Conservation (phyloP, 1,140 invertebrate species). For the Tribolium castaneum region DNA sequence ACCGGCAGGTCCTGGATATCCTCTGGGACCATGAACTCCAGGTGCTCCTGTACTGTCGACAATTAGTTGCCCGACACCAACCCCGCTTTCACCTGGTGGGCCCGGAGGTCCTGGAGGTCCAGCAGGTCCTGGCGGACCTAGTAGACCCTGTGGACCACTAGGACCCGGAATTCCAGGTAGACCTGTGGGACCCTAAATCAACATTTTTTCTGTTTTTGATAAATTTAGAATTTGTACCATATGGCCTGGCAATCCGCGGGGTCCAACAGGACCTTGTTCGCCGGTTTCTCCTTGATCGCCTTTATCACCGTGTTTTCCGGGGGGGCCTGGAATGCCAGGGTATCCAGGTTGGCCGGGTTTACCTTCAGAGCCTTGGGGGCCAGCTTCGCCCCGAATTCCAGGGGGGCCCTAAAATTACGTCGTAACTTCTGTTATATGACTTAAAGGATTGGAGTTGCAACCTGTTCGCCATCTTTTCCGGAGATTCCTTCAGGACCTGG, state of each 20-base stretch:
- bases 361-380: constrained; percentile 64
- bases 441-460: constrained; percentile 27
- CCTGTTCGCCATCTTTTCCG: constrained; percentile 56
- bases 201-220: background rate
- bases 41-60: constrained; percentile 50
- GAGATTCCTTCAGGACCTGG: constrained; percentile 64
- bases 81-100: constrained; percentile 53
- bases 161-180: constrained; percentile 58
- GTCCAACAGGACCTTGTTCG: constrained; percentile 71
- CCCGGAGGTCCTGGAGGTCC: constrained; percentile 59
- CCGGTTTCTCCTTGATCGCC: constrained; percentile 66
- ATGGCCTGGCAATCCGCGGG: constrained; percentile 59
- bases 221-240: background rate
- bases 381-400: constrained; percentile 59
- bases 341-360: constrained; percentile 65
- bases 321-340: constrained; percentile 64
- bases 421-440: background rate
- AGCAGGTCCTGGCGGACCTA: constrained; percentile 52
- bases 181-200: constrained; percentile 47
- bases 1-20: constrained; percentile 60
- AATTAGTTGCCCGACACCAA: constrained; percentile 48
- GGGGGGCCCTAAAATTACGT: constrained; percentile 50
- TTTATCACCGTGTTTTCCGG: constrained; percentile 65
- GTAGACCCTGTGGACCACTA: constrained; percentile 60
- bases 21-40: constrained; percentile 60